These are phyloP conservation scores for Tangachromis dhanisi DNA, from an alignment of 2,113 vertebrate species.

Conservation along the genomic window DNA sequence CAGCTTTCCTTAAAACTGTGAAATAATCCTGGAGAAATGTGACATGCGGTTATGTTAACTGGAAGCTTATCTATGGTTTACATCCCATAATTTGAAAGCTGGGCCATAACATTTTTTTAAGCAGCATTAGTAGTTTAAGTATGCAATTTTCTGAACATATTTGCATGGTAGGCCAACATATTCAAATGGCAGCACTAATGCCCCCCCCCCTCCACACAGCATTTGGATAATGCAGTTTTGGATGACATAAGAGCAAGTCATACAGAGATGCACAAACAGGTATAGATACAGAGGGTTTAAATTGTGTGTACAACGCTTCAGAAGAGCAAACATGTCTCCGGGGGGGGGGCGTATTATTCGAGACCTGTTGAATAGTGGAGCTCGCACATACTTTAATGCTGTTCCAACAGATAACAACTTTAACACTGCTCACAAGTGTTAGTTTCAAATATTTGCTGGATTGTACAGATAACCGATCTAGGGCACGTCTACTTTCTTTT, in stretches of 20 bases:
- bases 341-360: neutral
- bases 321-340: neutral
- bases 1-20: neutral
- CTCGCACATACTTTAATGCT: neutral
- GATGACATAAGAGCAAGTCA: neutral
- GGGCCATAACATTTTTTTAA: neutral
- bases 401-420: neutral
- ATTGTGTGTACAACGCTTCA: neutral
- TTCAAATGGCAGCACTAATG: conserved; percentile 1
- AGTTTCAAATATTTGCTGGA: neutral
- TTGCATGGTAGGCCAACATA: neutral
- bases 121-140: neutral
- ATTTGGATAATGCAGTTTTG: neutral
- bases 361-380: neutral
- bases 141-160: neutral
- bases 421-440: neutral
- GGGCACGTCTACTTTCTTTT: neutral
- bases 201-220: neutral
- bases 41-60: neutral
- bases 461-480: neutral
- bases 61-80: neutral
- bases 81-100: neutral
- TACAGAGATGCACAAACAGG: fast-evolving
- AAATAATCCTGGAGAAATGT: neutral
- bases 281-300: neutral